Evolutionary conservation across 37 sponge, comb jelly and placozoan genomes (phyloP), one percentile per base, ranked within the genome.

Genomic region (Axinella damicornis): DNA sequence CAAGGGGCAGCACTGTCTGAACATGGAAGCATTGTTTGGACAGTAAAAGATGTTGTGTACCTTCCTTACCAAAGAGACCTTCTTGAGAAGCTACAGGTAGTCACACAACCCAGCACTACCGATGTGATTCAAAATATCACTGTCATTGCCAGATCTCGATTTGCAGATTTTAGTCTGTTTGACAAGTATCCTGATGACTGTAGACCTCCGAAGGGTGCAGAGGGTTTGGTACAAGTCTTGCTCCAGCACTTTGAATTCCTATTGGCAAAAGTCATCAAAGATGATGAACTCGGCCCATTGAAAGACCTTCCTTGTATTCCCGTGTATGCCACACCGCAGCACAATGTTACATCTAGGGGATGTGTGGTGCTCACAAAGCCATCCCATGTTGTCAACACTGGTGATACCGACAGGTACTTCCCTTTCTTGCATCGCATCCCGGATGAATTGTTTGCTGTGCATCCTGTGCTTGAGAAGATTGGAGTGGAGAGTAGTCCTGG

Each of bases 41-140:
- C 90, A 31, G 74, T 89, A 20, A 83, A 64, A 63, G 80, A 80
- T 40, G 57, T 89, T 41, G 61, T 83, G 17, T 0, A 22, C 20
- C 33, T 67, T 38, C 78, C 89, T 39, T 6, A 46, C 11, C 1
- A 19, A 11, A 14, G 6, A 46, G 46, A 46, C 46, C 46, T 46
- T 46, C 46, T 46, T 46, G 46, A 46, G 9, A 46, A 46, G 9
- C 46, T 46, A 46, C 46, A 46, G 9, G 46, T 46, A 1, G 37
- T 24, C 0, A 27, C 34, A 38, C 1, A 53, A 24, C 74, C 80
- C 54, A 62, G 0, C 25, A 27, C 39, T 31, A 16, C 21, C 17
- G 76, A 90, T 80, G 91, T 90, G 19, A 34, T 80, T 40, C 9
- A 80, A 4, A 84, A 90, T 39, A 38, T 90, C 2, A 81, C 5